Evolutionary conservation across 1,140 invertebrate species (phyloP).

Genomic region (Bombus superbus): DNA sequence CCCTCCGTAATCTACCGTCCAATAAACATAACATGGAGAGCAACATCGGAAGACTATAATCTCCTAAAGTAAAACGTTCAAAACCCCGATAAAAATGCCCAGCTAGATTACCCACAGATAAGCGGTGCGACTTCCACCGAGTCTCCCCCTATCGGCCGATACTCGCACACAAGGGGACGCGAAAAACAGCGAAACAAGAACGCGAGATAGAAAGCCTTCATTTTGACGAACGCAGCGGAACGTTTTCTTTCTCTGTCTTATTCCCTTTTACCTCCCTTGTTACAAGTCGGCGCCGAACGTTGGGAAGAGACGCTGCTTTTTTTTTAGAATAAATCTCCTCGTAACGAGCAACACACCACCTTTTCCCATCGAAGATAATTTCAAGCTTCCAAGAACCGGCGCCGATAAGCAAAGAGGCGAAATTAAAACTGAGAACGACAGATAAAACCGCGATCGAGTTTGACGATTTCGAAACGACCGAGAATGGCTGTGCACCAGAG

Average conservation of each 20-base stretch:
- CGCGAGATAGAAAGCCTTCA: constrained; percentile 24
- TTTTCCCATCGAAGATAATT: constrained; percentile 27
- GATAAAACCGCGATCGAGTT: constrained; percentile 32
- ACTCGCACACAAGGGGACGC: background rate
- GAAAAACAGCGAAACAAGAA: constrained; percentile 17
- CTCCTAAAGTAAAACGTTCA: constrained; percentile 21
- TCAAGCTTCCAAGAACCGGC: constrained; percentile 16
- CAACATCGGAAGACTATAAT: constrained; percentile 18
- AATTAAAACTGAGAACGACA: constrained; percentile 21
- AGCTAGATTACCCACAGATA: constrained; percentile 13
- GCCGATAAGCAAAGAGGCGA: background rate
- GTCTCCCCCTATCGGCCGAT: background rate
- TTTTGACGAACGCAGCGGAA: constrained; percentile 31
- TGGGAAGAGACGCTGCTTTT: background rate
- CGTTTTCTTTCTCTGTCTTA: background rate
- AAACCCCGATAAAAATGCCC: constrained; percentile 18
- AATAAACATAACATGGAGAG: constrained; percentile 1
- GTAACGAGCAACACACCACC: background rate
- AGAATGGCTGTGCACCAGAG: no score
- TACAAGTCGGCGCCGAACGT: background rate
- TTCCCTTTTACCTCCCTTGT: background rate
- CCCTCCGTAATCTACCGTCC: background rate
- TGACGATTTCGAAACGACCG: constrained; percentile 1
- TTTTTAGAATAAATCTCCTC: background rate
- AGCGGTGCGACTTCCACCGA: background rate